Evolutionary conservation across 1,140 invertebrate genomes (phyloP).

Genomic region (Charaxes varanes): DNA sequence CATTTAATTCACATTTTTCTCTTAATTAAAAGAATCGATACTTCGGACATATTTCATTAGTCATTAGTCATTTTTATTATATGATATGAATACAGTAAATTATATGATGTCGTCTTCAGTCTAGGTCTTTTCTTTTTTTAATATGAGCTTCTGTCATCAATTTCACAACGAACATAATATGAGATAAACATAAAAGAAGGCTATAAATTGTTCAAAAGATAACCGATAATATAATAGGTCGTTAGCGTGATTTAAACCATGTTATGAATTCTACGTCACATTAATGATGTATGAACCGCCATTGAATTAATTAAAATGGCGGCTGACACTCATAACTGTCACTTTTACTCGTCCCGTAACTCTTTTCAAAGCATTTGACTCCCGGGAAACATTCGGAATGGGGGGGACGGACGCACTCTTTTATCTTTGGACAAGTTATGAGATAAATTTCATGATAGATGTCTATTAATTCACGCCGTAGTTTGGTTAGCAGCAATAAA

Average conservation of each 20-base stretch:
- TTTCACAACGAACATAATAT: slow-evolving; percentile 2
- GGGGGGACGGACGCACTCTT: slow-evolving; percentile 31
- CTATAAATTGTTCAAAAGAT: slow-evolving; percentile 14
- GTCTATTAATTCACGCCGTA: too few relatives aligned
- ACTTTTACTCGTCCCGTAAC: slow-evolving; percentile 47
- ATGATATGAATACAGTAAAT: too few relatives aligned
- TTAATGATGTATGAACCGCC: slow-evolving; percentile 37
- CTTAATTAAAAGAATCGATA: slow-evolving; percentile 6
- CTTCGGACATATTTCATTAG: too few relatives aligned
- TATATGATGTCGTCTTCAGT: too few relatives aligned
- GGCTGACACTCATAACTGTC: slow-evolving; percentile 52
- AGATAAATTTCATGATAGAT: too few relatives aligned
- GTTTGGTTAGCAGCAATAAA: too few relatives aligned
- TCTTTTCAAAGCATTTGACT: slow-evolving; percentile 41
- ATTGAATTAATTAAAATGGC: slow-evolving; percentile 54
- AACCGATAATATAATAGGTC: slow-evolving; percentile 30
- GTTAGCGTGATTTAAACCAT: slow-evolving; percentile 39
- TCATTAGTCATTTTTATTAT: too few relatives aligned
- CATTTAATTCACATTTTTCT: slow-evolving; percentile 8
- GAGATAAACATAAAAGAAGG: slow-evolving; percentile 10
- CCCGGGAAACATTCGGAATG: slow-evolving; percentile 39
- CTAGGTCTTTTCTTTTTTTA: too few relatives aligned
- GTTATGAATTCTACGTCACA: slow-evolving; percentile 45
- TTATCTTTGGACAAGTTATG: slow-evolving; percentile 33
- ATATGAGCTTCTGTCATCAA: neutral